A percentile compares a stretch with the other conserved stretches of the same genome.
phyloP scores from a whole-genome alignment of 2,888 invertebrate genomes.

The Serripes groenlandicus region DNA sequence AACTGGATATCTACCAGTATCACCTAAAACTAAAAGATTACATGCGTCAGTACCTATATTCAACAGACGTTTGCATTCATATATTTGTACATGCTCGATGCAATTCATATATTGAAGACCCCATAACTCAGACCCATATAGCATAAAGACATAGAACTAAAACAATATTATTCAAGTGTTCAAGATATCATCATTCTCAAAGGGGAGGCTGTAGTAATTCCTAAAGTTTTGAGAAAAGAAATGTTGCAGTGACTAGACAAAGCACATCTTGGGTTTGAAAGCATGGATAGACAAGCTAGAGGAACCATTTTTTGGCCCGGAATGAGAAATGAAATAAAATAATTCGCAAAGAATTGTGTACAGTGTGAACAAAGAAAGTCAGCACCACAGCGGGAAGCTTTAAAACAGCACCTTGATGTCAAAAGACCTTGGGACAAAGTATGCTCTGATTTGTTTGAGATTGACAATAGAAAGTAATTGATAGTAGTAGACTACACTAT shows the following conservation, averaged over 20 bases:
- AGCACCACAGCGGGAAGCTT: conserved; percentile 23
- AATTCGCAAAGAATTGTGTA: conserved; percentile 24
- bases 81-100: conserved; percentile 11
- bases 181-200: conserved; percentile 39
- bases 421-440: conserved; percentile 40
- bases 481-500: conserved; percentile 54
- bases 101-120: conserved; percentile 5
- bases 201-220: conserved; percentile 41
- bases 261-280: conserved; percentile 28
- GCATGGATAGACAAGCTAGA: conserved; percentile 35
- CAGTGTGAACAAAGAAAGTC: conserved; percentile 19
- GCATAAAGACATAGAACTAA: not conserved
- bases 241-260: conserved; percentile 30
- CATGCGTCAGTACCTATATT: no score
- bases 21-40: no score
- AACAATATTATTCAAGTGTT: conserved; percentile 19
- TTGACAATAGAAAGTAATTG: conserved; percentile 46
- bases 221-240: conserved; percentile 23
- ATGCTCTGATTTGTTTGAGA: conserved; percentile 45
- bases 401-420: conserved; percentile 29
- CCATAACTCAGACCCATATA: no score
- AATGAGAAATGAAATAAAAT: conserved; percentile 36
- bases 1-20: no score
- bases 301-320: conserved; percentile 39
- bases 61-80: conserved; percentile 1